These are phyloP conservation scores for Hirtodrosophila confusa DNA, from an alignment of 2,888 invertebrate genomes.

Conservation along the genomic window DNA sequence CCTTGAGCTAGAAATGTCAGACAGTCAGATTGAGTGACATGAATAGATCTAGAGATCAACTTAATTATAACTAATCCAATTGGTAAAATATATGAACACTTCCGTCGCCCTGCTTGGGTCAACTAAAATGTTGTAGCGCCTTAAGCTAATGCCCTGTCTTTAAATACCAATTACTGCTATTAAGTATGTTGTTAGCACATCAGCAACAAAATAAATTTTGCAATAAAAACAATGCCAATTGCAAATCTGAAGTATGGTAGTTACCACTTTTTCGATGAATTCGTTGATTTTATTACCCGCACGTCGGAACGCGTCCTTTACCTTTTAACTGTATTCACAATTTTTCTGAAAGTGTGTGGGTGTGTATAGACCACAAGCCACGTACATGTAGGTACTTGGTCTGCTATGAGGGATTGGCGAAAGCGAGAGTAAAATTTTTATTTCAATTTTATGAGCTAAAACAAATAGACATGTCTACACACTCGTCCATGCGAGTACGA, in stretches of 20 bases:
- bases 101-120: too few species aligned
- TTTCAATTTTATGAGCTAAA: conserved; percentile 41
- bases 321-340: conserved; percentile 15
- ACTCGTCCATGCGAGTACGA: not conserved
- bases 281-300: conserved; percentile 10
- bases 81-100: too few species aligned
- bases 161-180: conserved; percentile 8
- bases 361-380: not conserved
- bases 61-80: too few species aligned
- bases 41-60: too few species aligned
- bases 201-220: conserved; percentile 11
- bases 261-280: conserved; percentile 26
- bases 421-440: conserved; percentile 37
- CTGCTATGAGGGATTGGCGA: conserved; percentile 4
- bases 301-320: conserved; percentile 14
- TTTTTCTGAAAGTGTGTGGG: conserved; percentile 2
- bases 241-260: conserved; percentile 15
- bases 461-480: conserved; percentile 20
- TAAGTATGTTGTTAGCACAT: conserved; percentile 13
- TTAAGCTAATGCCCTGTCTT: not conserved
- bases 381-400: conserved; percentile 1
- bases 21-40: too few species aligned
- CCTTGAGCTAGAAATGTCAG: too few species aligned
- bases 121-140: not conserved
- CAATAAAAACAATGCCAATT: conserved; percentile 20